Base-by-base conservation (phyloP, 2,113 vertebrate species). In the Lichenostomus cassidix region DNA sequence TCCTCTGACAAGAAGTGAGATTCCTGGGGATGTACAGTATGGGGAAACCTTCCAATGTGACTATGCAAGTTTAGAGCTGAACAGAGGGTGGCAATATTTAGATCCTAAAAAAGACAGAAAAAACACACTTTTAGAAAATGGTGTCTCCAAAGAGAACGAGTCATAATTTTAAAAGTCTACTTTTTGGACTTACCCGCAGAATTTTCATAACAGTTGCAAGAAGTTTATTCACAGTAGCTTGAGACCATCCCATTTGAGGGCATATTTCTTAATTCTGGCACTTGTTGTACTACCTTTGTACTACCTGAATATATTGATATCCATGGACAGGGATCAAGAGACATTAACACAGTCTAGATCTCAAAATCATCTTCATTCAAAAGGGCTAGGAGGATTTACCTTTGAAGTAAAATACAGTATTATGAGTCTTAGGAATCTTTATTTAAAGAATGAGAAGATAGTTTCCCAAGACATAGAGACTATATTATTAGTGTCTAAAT, bases 401-500 rank as follows among this genome's bases (percentile, higher is more conserved):
- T 91, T 80, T 39, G 60, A 94, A 94, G 65, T 74, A 62, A 82
- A 79, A 85, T 33, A 37, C 29, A 81, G 21, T 70, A 84, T 93
- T 86, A 60, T 73, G 62, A 87, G 28, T 15, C 24, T 76, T 90
- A 49, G 27, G 39, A 83, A 15, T 47, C 62, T 92, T 94, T 87
- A 23, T 63, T 29, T 76, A 87, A 81, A 49, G 50, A 92, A 81
- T 46, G n/a, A 87, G 78, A 87, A 74, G 46, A 53, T 53, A 39
- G 74, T 95, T 92, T 85, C 70, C 70, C 42, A 69, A 64, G 83
- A 82, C 46, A 88, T 68, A 58, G n/a, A 88, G 10, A 84, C 27
- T 87, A 7, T 79, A 46, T 92, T 88, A 94, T 82, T 87, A 90
- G 44, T 76, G 60, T 60, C 73, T 94, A 85, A 93, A 92, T 59